phyloP scores from a whole-genome alignment of 2,113 vertebrate genomes.

The Pantherophis guttatus region DNA sequence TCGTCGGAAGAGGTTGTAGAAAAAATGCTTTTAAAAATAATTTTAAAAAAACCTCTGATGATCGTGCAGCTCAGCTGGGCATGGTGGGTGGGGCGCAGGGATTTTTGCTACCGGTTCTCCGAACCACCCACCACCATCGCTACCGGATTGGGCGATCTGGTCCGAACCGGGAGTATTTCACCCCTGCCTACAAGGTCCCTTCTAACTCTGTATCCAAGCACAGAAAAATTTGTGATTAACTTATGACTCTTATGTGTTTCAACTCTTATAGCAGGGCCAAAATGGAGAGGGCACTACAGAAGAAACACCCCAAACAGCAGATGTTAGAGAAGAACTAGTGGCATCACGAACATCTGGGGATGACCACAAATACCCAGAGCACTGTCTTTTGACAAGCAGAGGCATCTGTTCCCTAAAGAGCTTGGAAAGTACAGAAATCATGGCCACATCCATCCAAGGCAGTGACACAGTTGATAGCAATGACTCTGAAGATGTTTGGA shows the following conservation, averaged over 20 bases:
- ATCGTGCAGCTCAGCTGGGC: too few species aligned
- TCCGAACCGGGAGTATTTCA: too few species aligned
- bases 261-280: background rate
- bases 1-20: too few species aligned
- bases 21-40: too few species aligned
- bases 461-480: background rate
- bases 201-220: background rate
- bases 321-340: too few species aligned
- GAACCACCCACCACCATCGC: too few species aligned
- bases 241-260: background rate
- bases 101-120: too few species aligned
- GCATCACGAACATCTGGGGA: background rate
- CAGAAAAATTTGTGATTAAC: background rate
- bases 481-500: background rate
- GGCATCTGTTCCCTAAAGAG: accelerated
- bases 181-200: too few species aligned
- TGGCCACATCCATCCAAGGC: background rate
- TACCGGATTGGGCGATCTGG: too few species aligned
- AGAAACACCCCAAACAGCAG: background rate
- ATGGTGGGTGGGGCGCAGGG: too few species aligned
- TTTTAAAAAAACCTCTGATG: too few species aligned
- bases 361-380: background rate
- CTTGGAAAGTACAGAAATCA: accelerated
- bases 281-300: background rate
- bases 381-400: background rate